Conservation (phyloP, 2,113 vertebrate species). For the Serilophus lunatus region DNA sequence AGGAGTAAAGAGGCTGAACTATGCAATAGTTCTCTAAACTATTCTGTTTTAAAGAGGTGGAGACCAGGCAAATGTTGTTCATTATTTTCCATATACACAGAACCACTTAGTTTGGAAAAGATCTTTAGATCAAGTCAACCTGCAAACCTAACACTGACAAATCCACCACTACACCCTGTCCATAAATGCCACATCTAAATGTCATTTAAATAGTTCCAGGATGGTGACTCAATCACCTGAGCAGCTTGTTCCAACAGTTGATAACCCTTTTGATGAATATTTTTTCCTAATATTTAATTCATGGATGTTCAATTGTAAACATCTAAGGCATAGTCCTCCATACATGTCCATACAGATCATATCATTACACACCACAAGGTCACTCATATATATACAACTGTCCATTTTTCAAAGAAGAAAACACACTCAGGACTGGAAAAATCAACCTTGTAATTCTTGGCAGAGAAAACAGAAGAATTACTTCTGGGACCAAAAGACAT, state of each 20-base stretch:
- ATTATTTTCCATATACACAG: not conserved
- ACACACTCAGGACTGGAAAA: not conserved
- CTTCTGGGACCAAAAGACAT: not conserved
- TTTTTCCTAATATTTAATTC: not conserved
- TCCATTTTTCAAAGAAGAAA: not conserved
- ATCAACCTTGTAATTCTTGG: not conserved
- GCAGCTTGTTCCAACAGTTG: not conserved
- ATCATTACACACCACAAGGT: not conserved
- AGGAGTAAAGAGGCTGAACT: not conserved
- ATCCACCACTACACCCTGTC: not conserved
- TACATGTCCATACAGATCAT: not conserved
- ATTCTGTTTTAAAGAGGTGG: not conserved
- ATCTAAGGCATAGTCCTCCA: not conserved
- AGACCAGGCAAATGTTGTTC: not conserved
- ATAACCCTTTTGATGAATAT: fast-evolving
- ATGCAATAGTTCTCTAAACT: not conserved
- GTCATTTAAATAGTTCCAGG: not conserved
- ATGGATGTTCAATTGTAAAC: not conserved
- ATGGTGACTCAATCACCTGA: not conserved
- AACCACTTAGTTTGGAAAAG: not conserved
- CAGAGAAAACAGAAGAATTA: not conserved
- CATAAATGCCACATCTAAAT: not conserved
- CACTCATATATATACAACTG: not conserved
- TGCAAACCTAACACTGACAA: not conserved
- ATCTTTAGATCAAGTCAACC: not conserved